These are phyloP conservation scores for Chironomus striatipennis DNA, from an alignment of 1,140 invertebrate genomes.

Conservation along the genomic window DNA sequence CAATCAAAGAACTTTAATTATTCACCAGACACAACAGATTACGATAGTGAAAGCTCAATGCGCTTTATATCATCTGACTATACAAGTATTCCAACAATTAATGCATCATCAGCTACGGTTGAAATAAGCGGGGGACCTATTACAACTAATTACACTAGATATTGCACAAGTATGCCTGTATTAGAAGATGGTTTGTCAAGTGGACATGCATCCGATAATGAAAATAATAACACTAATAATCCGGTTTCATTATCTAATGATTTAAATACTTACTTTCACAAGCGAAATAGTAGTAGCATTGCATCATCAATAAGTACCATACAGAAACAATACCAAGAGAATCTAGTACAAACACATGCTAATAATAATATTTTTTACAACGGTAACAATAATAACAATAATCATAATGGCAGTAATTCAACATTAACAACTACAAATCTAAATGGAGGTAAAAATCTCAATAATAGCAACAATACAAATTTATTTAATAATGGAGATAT, in stretches of 20 bases:
- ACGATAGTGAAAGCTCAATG: conserved; percentile 57
- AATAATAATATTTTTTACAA: conserved; percentile 23
- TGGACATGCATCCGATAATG: conserved; percentile 84
- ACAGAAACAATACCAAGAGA: conserved; percentile 22
- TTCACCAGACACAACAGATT: conserved; percentile 92
- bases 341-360: conserved; percentile 19
- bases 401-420: neutral
- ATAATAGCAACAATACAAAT: neutral
- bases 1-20: conserved; percentile 61
- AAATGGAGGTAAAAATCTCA: neutral
- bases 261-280: neutral
- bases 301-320: conserved; percentile 23
- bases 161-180: conserved; percentile 72
- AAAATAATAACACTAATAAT: conserved; percentile 84
- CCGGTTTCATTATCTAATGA: conserved; percentile 34
- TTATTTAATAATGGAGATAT: neutral
- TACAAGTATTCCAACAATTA: conserved; percentile 5
- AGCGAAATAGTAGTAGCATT: neutral
- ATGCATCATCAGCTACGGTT: conserved; percentile 17
- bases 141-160: conserved; percentile 34
- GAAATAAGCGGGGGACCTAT: conserved; percentile 35
- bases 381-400: neutral
- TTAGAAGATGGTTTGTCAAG: conserved; percentile 87
- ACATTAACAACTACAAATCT: conserved; percentile 24
- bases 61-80: neutral